These are phyloP conservation scores for Passer montanus DNA, from an alignment of 2,113 vertebrate genomes.

Conservation along the genomic window DNA sequence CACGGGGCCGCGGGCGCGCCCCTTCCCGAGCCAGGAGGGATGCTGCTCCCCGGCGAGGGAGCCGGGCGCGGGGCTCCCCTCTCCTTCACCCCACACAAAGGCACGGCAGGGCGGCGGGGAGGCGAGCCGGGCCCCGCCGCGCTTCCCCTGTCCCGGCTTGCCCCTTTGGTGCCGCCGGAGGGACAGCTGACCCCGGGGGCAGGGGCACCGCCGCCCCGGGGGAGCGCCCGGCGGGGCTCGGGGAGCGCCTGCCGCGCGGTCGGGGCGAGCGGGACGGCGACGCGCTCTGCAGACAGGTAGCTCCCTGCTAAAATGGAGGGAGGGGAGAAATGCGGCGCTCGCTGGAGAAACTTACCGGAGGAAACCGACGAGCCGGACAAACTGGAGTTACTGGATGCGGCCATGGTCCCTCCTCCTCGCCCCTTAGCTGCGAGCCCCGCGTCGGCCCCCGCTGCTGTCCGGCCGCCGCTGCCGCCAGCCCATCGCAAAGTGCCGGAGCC, in stretches of 20 bases:
- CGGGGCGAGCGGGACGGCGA: neutral
- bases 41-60: neutral
- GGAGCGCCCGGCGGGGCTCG: neutral
- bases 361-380: conserved; percentile 95
- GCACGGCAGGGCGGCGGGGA: neutral
- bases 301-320: conserved; percentile 42
- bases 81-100: conserved; percentile 2
- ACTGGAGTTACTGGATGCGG: conserved; percentile 97
- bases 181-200: neutral
- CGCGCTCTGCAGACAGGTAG: neutral
- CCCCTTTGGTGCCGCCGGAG: neutral
- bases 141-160: neutral
- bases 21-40: neutral
- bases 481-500: conserved; percentile 74
- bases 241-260: neutral
- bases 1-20: neutral
- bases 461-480: conserved; percentile 66
- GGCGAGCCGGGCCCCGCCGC: neutral
- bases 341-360: conserved; percentile 85
- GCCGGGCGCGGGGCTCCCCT: neutral
- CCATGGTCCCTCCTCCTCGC: conserved; percentile 79
- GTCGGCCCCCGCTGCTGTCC: conserved; percentile 61
- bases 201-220: neutral
- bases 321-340: neutral
- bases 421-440: conserved; percentile 71